Conservation (phyloP, 2,888 invertebrate genomes). For the Amphipoea oculea region DNA sequence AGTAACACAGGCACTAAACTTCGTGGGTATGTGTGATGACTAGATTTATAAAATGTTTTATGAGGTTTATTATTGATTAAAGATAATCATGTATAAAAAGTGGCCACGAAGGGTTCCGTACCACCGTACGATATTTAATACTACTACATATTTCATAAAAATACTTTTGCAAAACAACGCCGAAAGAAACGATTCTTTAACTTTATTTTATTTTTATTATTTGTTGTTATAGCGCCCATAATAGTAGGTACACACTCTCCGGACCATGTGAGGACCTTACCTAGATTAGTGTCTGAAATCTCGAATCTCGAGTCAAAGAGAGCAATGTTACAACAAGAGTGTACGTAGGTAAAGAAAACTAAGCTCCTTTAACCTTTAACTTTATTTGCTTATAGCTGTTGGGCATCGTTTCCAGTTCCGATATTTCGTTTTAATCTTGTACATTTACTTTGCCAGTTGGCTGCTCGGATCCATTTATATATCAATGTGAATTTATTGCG, state of each 20-base stretch:
- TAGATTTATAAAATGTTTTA: too few species aligned
- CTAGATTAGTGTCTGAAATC: background rate
- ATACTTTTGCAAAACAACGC: too few species aligned
- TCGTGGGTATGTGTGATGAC: background rate
- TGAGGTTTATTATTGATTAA: too few species aligned
- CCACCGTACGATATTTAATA: too few species aligned
- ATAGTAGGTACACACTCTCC: background rate
- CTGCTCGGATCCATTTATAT: slow-evolving; percentile 25
- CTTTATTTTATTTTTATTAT: too few species aligned
- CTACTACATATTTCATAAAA: too few species aligned
- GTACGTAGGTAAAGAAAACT: background rate
- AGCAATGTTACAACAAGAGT: background rate
- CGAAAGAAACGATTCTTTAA: too few species aligned
- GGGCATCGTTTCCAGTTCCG: slow-evolving; percentile 5
- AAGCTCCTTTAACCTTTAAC: background rate
- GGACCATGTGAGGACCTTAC: background rate
- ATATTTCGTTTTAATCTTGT: slow-evolving; percentile 47
- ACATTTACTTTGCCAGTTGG: slow-evolving; percentile 39
- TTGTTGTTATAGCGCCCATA: too few species aligned
- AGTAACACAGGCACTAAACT: background rate
- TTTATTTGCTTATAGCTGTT: slow-evolving; percentile 29
- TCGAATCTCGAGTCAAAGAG: background rate
- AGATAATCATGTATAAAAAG: too few species aligned
- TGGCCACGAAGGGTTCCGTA: too few species aligned
- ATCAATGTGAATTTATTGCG: slow-evolving; percentile 34